phyloP scores from a whole-genome alignment of 2,888 invertebrate species.

The Lithosia quadra region DNA sequence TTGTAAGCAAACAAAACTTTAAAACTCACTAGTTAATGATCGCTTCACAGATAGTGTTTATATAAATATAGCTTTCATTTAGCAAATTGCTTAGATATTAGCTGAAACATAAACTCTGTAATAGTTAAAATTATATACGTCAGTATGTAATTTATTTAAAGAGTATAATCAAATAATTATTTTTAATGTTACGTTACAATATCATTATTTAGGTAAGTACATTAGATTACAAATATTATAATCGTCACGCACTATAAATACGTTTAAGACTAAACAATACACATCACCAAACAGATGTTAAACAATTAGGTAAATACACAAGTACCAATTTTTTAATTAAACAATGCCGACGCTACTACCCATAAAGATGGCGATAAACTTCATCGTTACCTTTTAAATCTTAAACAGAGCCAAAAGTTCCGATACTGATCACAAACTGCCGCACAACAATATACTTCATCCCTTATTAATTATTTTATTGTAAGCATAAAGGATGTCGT shows the following conservation, averaged over 20 bases:
- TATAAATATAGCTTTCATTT: not conserved
- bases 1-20: slow-evolving; percentile 49
- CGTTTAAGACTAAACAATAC: slow-evolving; percentile 27
- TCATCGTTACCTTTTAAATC: slow-evolving; percentile 74
- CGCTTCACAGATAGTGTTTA: not conserved
- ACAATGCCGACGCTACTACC: slow-evolving; percentile 63
- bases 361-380: slow-evolving; percentile 73
- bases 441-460: slow-evolving; percentile 82
- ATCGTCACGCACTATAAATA: slow-evolving; percentile 26
- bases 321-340: slow-evolving; percentile 56
- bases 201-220: slow-evolving; percentile 19
- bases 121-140: not conserved
- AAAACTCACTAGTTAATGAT: slow-evolving; percentile 11
- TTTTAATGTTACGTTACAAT: slow-evolving; percentile 6
- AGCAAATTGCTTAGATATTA: not conserved
- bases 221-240: slow-evolving; percentile 20
- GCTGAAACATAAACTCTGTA: not conserved
- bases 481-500: slow-evolving; percentile 86
- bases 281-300: slow-evolving; percentile 35
- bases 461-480: slow-evolving; percentile 88
- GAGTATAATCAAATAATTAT: not conserved
- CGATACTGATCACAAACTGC: slow-evolving; percentile 83
- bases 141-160: slow-evolving; percentile 1
- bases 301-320: slow-evolving; percentile 54
- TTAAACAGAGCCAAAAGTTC: slow-evolving; percentile 76